Percentiles rank a stretch among this genome's conserved stretches.
These are phyloP conservation scores for Lacanobia wlatinum DNA, from an alignment of 2,888 invertebrate species.

Conservation along the genomic window DNA sequence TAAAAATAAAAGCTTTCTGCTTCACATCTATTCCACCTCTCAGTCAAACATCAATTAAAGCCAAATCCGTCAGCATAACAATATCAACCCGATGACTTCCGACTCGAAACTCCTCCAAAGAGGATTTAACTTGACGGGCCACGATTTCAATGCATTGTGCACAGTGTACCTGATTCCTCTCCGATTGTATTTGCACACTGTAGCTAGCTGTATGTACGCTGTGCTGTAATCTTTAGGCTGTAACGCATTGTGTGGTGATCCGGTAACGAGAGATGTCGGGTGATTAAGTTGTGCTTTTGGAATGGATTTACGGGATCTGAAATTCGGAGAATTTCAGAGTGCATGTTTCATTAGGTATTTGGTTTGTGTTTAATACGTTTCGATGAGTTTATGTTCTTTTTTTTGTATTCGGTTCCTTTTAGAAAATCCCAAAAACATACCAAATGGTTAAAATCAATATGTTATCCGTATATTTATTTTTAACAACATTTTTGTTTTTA, in stretches of 20 bases:
- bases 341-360: background rate
- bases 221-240: constrained; percentile 26
- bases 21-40: too few species aligned
- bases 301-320: background rate
- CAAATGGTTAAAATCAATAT: too few species aligned
- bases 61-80: constrained; percentile 21
- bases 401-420: too few species aligned
- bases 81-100: constrained; percentile 36
- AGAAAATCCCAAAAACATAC: too few species aligned
- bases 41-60: constrained; percentile 25
- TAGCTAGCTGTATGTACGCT: background rate
- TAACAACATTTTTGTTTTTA: too few species aligned
- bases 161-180: constrained; percentile 44
- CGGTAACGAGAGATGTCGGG: constrained; percentile 7
- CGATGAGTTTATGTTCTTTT: too few species aligned
- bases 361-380: background rate
- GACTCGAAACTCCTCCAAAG: constrained; percentile 21
- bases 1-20: too few species aligned
- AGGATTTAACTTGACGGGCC: constrained; percentile 43
- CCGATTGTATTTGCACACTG: constrained; percentile 38
- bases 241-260: constrained; percentile 29
- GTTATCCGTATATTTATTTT: too few species aligned
- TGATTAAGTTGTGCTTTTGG: background rate
- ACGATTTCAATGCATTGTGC: constrained; percentile 34
- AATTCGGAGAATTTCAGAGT: background rate